Evolutionary conservation across 2,888 invertebrate genomes (phyloP).

Genomic region (Ophion ventricosus): DNA sequence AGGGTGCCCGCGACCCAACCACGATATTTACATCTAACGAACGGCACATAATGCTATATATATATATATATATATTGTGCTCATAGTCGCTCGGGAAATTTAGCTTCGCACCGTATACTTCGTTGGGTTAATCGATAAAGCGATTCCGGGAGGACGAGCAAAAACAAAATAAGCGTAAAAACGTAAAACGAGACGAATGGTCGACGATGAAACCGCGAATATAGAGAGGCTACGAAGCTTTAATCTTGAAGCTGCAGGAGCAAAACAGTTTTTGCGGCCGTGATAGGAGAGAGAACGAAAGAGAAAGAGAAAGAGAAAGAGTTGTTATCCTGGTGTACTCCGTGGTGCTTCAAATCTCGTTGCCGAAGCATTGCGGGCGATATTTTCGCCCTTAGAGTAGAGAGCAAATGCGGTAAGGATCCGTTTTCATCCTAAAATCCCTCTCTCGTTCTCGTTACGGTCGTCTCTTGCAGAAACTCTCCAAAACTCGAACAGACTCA

Average conservation of each 20-base stretch:
- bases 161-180: slow-evolving; percentile 25
- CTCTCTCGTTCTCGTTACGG: slow-evolving; percentile 24
- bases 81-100: slow-evolving; percentile 48
- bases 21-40: slow-evolving; percentile 37
- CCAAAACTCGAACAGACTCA: slow-evolving; percentile 54
- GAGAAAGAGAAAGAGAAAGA: background rate
- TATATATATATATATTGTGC: slow-evolving; percentile 20
- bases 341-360: slow-evolving; percentile 31
- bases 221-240: slow-evolving; percentile 9
- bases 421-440: slow-evolving; percentile 39
- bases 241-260: background rate
- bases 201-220: slow-evolving; percentile 13
- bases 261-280: slow-evolving; percentile 40
- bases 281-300: background rate
- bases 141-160: slow-evolving; percentile 29
- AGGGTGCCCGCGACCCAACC: slow-evolving; percentile 10
- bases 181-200: slow-evolving; percentile 24
- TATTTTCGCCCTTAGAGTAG: slow-evolving; percentile 29
- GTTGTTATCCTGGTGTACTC: slow-evolving; percentile 36
- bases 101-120: slow-evolving; percentile 35
- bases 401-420: slow-evolving; percentile 45
- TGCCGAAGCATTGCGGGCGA: slow-evolving; percentile 52
- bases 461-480: slow-evolving; percentile 19
- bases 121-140: slow-evolving; percentile 53
- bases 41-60: slow-evolving; percentile 7